These are phyloP conservation scores for Raja brachyura DNA, from an alignment of 2,113 vertebrate genomes.

Conservation along the genomic window DNA sequence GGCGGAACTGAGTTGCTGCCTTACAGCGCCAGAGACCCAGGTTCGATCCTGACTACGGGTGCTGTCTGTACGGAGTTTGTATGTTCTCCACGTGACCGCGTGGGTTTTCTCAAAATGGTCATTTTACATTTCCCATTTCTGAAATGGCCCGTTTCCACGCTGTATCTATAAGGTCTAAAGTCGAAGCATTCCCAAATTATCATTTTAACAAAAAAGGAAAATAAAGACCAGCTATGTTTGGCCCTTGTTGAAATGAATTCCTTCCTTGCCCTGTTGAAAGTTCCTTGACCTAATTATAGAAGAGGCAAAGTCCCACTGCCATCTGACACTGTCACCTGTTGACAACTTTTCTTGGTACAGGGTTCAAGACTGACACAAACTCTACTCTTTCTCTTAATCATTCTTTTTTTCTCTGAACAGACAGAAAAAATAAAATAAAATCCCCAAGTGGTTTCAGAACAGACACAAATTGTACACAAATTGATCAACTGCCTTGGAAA, in stretches of 20 bases:
- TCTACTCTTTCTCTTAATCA: constrained; percentile 44
- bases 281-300: constrained; percentile 54
- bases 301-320: constrained; percentile 41
- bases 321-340: constrained; percentile 51
- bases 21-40: too few species aligned
- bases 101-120: too few species aligned
- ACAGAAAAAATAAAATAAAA: not conserved
- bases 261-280: not conserved
- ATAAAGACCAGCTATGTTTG: not conserved
- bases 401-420: not conserved
- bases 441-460: not conserved
- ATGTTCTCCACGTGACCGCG: too few species aligned
- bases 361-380: constrained; percentile 45
- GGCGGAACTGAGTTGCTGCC: too few species aligned
- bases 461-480: not conserved
- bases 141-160: too few species aligned
- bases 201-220: not conserved
- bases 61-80: too few species aligned
- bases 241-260: constrained; percentile 13
- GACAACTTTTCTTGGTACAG: constrained; percentile 43
- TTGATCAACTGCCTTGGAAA: not conserved
- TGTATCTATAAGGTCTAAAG: too few species aligned
- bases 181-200: not conserved
- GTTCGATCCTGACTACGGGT: too few species aligned
- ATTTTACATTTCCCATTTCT: too few species aligned